Base-by-base conservation (phyloP, 2,797 vertebrate genomes). In the Eidolon dupreanum region DNA sequence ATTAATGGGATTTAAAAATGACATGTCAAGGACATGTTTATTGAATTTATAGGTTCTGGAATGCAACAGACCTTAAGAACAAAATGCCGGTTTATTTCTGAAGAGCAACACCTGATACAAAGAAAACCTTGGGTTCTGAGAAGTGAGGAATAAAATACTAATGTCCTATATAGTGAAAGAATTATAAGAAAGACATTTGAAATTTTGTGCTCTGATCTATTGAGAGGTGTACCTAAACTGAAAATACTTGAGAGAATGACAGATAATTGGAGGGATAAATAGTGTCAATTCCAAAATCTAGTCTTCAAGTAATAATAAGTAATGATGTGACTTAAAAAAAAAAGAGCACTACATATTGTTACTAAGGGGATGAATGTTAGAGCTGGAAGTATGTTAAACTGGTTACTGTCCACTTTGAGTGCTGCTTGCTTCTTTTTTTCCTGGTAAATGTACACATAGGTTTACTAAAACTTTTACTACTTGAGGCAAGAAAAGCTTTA, bases 141-240 rank as follows among this genome's bases (percentile, higher is more conserved):
- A 90, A 90, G 51, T 66, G 28, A 89, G 16, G n/a, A 89, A 61
- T 87, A 77, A 81, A 85, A 78, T 70, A 49, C 33, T 65, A 88
- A 78, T 61, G 6, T 46, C 19, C 31, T 94, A 0, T 26, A 26
- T 51, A 41, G 8, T 78, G 63, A 77, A 90, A n/a, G 41, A 94
- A 74, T 33, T 73, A 15, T 2, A 88, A 75, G 46, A 75, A 68
- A 92, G 15, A 61, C 15, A 16, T 79, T 91, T 95, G 77, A 95
- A 94, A 61, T 41, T 38, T 96, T 28, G 36, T 12, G 8, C 17
- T 84, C 49, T 68, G 43, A 38, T 53, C 11, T 86, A 68, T 8
- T 43, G 22, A 96, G n/a, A 75, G 61, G 22, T 73, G 15, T 43
- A 59, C 26, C 2, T 26, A 77, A 83, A n/a, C 79, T 65, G 68